phyloP scores from a whole-genome alignment of 2,797 vertebrate genomes.

The Iguana delicatissima region DNA sequence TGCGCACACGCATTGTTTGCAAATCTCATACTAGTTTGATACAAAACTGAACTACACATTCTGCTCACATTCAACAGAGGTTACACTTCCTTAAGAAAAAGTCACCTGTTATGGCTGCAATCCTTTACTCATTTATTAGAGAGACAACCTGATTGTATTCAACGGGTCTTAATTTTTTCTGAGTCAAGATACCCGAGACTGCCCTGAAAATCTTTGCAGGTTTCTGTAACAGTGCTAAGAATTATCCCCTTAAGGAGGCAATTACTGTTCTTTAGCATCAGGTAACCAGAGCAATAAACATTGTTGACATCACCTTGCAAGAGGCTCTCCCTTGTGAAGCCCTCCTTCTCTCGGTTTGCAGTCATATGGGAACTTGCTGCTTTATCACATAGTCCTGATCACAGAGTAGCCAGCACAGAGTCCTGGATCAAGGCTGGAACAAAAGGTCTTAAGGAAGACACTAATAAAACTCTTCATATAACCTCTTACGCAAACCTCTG shows the following conservation, averaged over 20 bases:
- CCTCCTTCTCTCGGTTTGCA: neutral
- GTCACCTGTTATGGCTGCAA: neutral
- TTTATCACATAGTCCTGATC: conserved; percentile 43
- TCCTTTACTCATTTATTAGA: neutral
- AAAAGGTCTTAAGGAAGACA: conserved; percentile 6
- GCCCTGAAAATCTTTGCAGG: neutral
- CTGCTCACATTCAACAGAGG: neutral
- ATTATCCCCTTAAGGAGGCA: neutral
- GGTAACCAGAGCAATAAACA: conserved; percentile 27
- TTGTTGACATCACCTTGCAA: conserved; percentile 4
- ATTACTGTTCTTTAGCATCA: neutral
- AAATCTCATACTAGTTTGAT: neutral
- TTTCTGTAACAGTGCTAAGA: neutral
- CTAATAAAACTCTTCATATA: conserved; percentile 22
- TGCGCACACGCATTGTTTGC: no score
- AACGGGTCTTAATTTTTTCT: neutral
- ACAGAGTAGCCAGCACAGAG: conserved; percentile 30
- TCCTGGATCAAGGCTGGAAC: conserved; percentile 7
- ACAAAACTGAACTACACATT: neutral
- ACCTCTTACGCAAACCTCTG: conserved; percentile 23
- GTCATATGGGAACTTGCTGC: conserved; percentile 23
- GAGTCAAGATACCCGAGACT: neutral
- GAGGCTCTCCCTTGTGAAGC: conserved; percentile 11
- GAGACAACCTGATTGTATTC: conserved; percentile 2
- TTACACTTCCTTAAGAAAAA: neutral